Evolutionary conservation across 1,140 invertebrate species (phyloP), one percentile per base, ranked within the genome.

Genomic region (Lepidostoma basale): DNA sequence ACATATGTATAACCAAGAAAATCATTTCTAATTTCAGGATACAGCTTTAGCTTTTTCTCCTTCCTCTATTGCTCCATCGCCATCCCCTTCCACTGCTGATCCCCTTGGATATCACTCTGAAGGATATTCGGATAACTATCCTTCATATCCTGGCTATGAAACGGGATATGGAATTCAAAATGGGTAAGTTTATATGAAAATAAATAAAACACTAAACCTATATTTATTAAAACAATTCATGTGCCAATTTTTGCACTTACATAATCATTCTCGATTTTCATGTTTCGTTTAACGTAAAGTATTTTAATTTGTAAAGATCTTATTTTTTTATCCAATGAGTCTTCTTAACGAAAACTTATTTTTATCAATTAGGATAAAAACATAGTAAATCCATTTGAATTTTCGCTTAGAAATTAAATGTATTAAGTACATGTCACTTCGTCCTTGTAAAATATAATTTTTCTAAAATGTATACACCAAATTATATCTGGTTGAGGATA

Each of bases 111-210:
- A 69, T 63, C 42, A 39, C 6, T 26, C 54, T 2, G 70, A 69
- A 23, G 64, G 59, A 12, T 73, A 69, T 25, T 39, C 16, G 64
- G 64, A 62, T 25, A 20, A 28, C 16, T 63, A 63, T 12, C 33
- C 49, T n/a, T 25, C 23, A 6, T 63, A 69, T 14, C 33, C 33
- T 10, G 67, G 62, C 22, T 73, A 69, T 33, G 71, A 73, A 16
- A 59, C 63, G 6, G 71, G 71, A 45, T 73, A 73, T 33, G 71
- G 67, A 36, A n/a, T 67, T 10, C 71, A 73, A 28, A 63, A 64
- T 36, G 71, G 71, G 67, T 72, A 62, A 66, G 59, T 59, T 16
- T 22, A n/a, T n/a, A n/a, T n/a, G n/a, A n/a, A n/a, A n/a, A 45
- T 10, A 8, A 8, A 16, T 45, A 8, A 8, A 45, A 8, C 16